These are phyloP conservation scores for Crocodylus rhombifer DNA, from an alignment of 2,797 vertebrate genomes.

Conservation along the genomic window DNA sequence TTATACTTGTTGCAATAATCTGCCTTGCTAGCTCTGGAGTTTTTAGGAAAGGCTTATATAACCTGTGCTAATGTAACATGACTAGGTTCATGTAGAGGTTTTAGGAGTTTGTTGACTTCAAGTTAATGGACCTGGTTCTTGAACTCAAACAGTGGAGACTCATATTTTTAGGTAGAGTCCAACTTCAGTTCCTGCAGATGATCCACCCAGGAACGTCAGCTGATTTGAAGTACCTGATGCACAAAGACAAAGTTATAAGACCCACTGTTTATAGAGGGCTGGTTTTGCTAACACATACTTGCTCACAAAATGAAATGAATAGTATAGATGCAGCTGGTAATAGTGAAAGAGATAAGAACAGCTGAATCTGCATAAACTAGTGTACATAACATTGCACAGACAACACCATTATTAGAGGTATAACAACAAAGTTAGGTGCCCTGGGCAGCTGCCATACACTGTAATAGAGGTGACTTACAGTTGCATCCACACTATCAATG, in stretches of 20 bases:
- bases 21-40: not conserved
- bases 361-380: no score
- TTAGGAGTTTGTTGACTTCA: not conserved
- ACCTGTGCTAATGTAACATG: not conserved
- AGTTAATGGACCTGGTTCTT: not conserved
- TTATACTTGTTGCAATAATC: not conserved
- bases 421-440: no score
- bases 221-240: not conserved
- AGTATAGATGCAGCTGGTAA: no score
- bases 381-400: no score
- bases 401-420: no score
- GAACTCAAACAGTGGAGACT: not conserved
- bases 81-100: not conserved
- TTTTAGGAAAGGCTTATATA: not conserved
- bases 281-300: no score
- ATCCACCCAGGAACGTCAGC: not conserved
- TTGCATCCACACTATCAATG: no score
- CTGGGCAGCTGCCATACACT: no score
- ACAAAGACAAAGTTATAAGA: not conserved
- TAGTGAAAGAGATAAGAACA: no score
- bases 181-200: not conserved
- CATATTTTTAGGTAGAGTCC: not conserved
- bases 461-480: no score
- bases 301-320: no score
- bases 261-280: no score